Evolutionary conservation across 1,140 invertebrate genomes (phyloP).

Genomic region (Trichonephila inaurata): DNA sequence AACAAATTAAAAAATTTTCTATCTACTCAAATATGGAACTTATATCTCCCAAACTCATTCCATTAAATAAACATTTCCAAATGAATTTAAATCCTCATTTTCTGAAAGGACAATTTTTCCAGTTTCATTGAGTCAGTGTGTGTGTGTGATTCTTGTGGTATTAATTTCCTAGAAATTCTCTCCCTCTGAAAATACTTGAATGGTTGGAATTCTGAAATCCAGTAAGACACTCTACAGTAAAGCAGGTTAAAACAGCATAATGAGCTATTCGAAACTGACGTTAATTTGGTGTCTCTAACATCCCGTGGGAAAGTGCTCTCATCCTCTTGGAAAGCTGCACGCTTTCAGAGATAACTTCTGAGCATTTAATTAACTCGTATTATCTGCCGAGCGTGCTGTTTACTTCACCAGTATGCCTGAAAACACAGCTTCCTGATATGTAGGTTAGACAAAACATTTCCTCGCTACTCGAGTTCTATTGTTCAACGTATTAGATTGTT

Average conservation of each 20-base stretch:
- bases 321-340: constrained; percentile 8
- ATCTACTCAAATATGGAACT: background rate
- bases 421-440: background rate
- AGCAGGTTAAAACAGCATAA: constrained; percentile 20
- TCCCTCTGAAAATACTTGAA: background rate
- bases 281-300: constrained; percentile 32
- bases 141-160: background rate
- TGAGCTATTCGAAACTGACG: constrained; percentile 26
- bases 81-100: background rate
- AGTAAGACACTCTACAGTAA: background rate
- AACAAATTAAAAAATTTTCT: background rate
- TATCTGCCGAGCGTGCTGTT: background rate
- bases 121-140: background rate
- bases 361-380: constrained; percentile 57
- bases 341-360: constrained; percentile 14
- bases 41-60: background rate
- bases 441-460: constrained; percentile 6
- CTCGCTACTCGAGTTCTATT: background rate
- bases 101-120: background rate
- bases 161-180: background rate
- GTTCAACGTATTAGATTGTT: background rate
- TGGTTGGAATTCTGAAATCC: background rate
- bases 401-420: constrained; percentile 1
- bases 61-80: background rate
- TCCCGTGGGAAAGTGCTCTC: constrained; percentile 37